Base-by-base conservation (phyloP, 1,140 invertebrate genomes). In the Drosophila punjabiensis region DNA sequence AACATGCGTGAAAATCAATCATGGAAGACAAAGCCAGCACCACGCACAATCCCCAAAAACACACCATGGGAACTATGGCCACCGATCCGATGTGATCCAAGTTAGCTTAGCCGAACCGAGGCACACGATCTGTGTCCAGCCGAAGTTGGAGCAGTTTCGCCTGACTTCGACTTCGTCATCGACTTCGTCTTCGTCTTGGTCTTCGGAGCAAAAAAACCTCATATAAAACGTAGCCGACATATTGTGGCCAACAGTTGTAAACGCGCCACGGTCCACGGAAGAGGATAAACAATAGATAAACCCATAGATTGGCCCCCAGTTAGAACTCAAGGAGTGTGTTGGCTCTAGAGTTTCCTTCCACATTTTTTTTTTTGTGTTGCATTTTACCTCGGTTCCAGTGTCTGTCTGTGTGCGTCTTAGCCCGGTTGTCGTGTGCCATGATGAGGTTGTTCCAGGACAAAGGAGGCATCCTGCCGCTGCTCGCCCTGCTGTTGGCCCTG, bases 1-100 rank as follows among this genome's bases (percentile, higher is more conserved):
- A 89, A 85, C 45, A 74, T 73, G 86, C 86, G 85, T 89, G 67
- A 85, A 89, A 89, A 89, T 88, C 85, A 89, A 88, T 89, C 78
- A 78, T 65, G 53, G 63, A 59, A 77, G 62, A 80, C 84, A 87
- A 87, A 71, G 39, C 32, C 18, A 24, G 52, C n/a, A 20, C 63
- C 28, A 69, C 39, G 53, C 55, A 43, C 66, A 59, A 43, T 66
- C 18, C 39, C 66, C 28, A 11, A 45, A n/a, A 39, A 39, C 60
- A 24, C 52, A 35, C 32, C 32, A 35, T 55, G 52, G 32, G 32
- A 55, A 55, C 18, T 20, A 55, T 9, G 5, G 33, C 50, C 9
- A 16, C 33, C 20, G 33, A 56, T n/a, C 16, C 35, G 35, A 39
- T 24, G 10, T 37, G 20, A 24, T n/a, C 55, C 35, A 37, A 24